Evolutionary conservation across 2,888 invertebrate genomes (phyloP), one percentile per base, ranked within the genome.

Genomic region (Hecatera dysodea): DNA sequence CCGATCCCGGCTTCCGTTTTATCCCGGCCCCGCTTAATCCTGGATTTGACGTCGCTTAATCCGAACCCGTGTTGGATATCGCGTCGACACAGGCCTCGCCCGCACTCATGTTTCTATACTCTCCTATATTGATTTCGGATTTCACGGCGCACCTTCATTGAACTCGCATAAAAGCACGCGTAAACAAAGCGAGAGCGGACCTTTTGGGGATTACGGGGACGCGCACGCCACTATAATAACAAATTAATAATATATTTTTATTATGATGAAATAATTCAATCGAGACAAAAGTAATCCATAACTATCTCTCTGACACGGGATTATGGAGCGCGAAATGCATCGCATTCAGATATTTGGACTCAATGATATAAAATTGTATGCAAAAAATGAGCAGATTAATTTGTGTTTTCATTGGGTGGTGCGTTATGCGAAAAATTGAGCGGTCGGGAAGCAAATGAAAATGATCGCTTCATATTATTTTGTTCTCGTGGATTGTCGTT

Each of bases 41-140:
- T 88, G 95, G 96, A 96, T 96, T 96, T 95, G 94, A 94, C 96
- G 96, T 96, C 94, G 94, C 95, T 96, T 97, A 97, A 97, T 97
- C 97, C 96, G 95, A 91, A 96, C 96, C 96, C 96, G 96, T 96
- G 97, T 96, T 96, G 96, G 96, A 96, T 96, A 96, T 96, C 97
- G 96, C 97, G 96, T 94, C 95, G 94, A 93, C 95, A 95, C 95
- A 95, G 93, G 92, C 92, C 91, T 91, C 92, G 88, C 88, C 91
- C 92, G 90, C 90, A 90, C 93, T 91, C 90, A 88, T 90, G 91
- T 90, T 87, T 87, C 89, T 90, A 89, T 88, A 86, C 86, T 86
- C 87, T 83, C 81, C 84, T 92, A 90, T 94, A 95, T 94, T 92
- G 94, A 95, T 94, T 94, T 91, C 86, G 89, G 90, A 91, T 92